Evolutionary conservation across 2,797 vertebrate genomes (phyloP).

Genomic region (Sorex maritimensis): DNA sequence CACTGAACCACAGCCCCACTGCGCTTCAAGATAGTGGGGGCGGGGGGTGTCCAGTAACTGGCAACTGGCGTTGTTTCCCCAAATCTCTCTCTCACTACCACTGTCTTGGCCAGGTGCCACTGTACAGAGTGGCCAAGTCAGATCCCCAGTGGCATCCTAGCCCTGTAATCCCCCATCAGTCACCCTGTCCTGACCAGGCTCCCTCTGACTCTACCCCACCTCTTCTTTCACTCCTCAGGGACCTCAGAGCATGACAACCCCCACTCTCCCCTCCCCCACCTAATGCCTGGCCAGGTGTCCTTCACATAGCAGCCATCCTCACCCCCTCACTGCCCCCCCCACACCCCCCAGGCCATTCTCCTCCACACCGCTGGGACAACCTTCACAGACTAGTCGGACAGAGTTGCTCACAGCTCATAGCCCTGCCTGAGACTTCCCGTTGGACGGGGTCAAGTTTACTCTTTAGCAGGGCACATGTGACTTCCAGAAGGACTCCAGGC

Average conservation of each 20-base stretch:
- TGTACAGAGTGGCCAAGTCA: background rate
- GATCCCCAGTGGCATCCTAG: background rate
- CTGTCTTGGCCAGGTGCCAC: background rate
- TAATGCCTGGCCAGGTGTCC: background rate
- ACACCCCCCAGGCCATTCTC: no score
- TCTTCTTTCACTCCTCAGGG: background rate
- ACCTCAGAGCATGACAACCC: accelerated
- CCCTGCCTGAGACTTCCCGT: background rate
- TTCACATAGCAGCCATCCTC: background rate
- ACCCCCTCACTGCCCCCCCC: no score
- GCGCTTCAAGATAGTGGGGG: background rate
- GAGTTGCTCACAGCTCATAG: background rate
- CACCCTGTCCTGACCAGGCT: background rate
- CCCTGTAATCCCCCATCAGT: background rate
- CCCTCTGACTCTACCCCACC: background rate
- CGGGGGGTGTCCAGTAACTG: accelerated
- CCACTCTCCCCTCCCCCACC: background rate
- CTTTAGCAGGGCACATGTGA: background rate
- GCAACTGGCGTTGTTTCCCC: background rate
- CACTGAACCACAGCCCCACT: background rate
- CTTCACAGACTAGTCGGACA: background rate
- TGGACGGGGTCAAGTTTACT: constrained; percentile 14
- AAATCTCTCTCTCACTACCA: background rate
- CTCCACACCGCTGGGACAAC: background rate
- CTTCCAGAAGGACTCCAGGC: constrained; percentile 32